Base-by-base conservation (phyloP, 2,797 vertebrate genomes). In the Sebastiscus tertius region DNA sequence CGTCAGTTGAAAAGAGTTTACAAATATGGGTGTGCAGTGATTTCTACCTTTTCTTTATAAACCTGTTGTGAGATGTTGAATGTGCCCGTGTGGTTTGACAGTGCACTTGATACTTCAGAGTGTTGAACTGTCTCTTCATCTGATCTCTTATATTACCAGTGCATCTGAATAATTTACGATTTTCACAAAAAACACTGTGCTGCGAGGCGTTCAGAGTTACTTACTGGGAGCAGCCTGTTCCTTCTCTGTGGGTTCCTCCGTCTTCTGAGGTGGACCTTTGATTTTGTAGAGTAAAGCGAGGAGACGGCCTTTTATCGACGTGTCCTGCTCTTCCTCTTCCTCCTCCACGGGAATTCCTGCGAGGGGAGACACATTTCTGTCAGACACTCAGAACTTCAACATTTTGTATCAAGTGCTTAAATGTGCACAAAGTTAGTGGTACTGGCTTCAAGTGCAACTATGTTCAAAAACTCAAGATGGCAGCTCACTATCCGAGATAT, bases 291-390 rank as follows among this genome's bases (percentile, higher is more conserved):
- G 84, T 86, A 99, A 88, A 13, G 97, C 93, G 33, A 98, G 90
- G 59, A 99, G 96, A 42, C 97, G 97, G n/a, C 97, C 97, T 87
- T 97, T 96, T 86, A 98, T 97, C 14, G 98, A 98, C 2, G 94
- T 95, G 83, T 99, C 97, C 79, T 97, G 96, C 24, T 97, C 97
- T 77, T 96, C 96, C 8, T 97, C 97, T 6, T 99, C 97, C 39
- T 98, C 97, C 83, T 98, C 98, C 75, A 97, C 87, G 13, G 98
- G 99, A 90, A 99, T 98, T 81, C 99, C 99, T 99, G 89, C n/a
- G 76, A 60, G 18, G 4, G 22, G 20, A 75, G 36, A 90, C 8
- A 69, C 24, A 85, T 58, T 29, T 49, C 24, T 39, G 27, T 80
- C 5, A 82, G 62, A 46, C 24, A 66, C 18, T 11, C 55, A 22